These are phyloP conservation scores for Lepidocyrtoides sp. DNA, from an alignment of 2,888 invertebrate genomes.

Conservation along the genomic window DNA sequence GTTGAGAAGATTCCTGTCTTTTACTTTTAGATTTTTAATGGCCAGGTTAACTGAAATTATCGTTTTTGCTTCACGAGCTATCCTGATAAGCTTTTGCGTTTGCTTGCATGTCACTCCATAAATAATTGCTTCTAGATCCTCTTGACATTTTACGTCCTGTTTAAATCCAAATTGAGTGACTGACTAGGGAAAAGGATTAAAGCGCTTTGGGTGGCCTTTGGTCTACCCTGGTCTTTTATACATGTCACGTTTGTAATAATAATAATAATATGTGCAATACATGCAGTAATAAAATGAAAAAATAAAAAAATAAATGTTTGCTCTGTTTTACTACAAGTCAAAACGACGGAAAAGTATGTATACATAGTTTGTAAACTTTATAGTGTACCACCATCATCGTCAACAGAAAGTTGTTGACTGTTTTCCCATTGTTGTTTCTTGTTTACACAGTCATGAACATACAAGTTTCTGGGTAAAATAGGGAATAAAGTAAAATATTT, in stretches of 20 bases:
- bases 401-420: not conserved
- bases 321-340: no score
- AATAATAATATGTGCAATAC: not conserved
- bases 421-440: not conserved
- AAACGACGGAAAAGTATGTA: not conserved
- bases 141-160: not conserved
- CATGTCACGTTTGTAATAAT: conserved; percentile 3
- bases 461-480: not conserved
- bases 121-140: not conserved
- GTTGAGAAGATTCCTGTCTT: not conserved
- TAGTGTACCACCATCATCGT: not conserved
- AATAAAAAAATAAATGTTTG: not conserved
- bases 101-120: conserved; percentile 40
- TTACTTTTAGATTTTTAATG: conserved; percentile 19
- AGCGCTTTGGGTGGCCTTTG: conserved; percentile 35
- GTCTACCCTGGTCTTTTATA: no score
- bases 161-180: not conserved
- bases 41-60: conserved; percentile 13
- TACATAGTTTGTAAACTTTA: not conserved
- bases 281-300: conserved; percentile 2
- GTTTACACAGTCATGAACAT: not conserved
- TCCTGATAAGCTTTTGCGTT: not conserved
- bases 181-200: conserved; percentile 33
- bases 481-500: conserved; percentile 6
- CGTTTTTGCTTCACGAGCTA: not conserved